Percentiles rank a stretch among this genome's conserved stretches.
Conservation (phyloP, 2,797 vertebrate species). For the Poecile montanus region DNA sequence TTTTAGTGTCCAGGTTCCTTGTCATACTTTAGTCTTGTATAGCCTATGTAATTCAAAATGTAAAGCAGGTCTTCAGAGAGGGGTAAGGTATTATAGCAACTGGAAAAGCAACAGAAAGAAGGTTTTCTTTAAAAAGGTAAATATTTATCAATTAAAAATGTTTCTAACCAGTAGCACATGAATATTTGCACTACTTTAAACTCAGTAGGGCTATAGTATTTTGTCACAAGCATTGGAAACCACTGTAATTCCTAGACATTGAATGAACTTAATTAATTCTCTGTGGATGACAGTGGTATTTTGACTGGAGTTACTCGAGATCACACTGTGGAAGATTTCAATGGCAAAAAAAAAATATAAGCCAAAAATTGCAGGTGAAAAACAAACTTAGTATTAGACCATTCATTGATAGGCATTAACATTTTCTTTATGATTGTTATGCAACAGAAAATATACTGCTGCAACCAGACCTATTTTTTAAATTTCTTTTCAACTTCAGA, state of each 20-base stretch:
- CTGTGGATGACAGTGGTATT: background rate
- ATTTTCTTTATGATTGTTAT: background rate
- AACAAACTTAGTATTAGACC: background rate
- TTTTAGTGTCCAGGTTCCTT: background rate
- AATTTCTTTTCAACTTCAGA: background rate
- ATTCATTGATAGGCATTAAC: background rate
- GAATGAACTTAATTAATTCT: background rate
- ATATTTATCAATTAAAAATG: background rate
- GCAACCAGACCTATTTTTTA: background rate
- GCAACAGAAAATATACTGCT: background rate
- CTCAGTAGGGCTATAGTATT: background rate
- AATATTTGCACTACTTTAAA: background rate
- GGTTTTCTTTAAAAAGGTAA: background rate
- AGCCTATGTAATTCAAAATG: background rate
- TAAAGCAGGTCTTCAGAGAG: background rate
- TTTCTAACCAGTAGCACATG: background rate
- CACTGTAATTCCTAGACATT: background rate
- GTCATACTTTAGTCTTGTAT: background rate
- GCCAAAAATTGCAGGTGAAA: background rate
- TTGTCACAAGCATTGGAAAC: background rate
- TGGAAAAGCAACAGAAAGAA: background rate
- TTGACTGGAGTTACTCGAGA: rapidly evolving
- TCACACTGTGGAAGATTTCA: rapidly evolving
- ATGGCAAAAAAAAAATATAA: background rate
- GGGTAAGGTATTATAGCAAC: background rate